A percentile compares a stretch with the other conserved stretches of the same genome.
Conservation (phyloP, 2,113 vertebrate species). For the Collichthys lucidus region DNA sequence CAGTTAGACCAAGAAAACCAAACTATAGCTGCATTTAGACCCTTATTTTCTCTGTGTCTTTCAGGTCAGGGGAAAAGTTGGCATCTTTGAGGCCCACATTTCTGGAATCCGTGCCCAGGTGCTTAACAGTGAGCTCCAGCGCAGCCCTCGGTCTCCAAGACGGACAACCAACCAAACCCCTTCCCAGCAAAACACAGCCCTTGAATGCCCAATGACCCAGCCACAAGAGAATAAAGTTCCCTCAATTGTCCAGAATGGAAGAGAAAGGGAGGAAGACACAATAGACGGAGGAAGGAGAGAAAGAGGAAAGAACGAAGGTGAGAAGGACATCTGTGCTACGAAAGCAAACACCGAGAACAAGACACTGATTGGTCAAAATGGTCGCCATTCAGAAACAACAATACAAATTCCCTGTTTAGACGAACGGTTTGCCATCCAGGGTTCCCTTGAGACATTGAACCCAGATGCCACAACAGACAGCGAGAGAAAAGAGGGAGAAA, state of each 20-base stretch:
- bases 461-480: not conserved
- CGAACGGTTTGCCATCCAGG: not conserved
- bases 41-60: conserved; percentile 27
- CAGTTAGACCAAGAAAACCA: conserved; percentile 31
- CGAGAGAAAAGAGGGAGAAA: conserved; percentile 34
- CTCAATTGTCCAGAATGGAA: conserved; percentile 80
- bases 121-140: conserved; percentile 82
- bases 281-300: conserved; percentile 29
- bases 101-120: conserved; percentile 86
- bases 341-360: conserved; percentile 53
- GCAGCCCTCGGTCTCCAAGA: conserved; percentile 85
- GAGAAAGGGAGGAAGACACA: conserved; percentile 58
- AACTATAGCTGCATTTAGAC: conserved; percentile 5
- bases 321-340: conserved; percentile 26
- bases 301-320: conserved; percentile 1
- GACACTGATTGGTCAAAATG: conserved; percentile 48
- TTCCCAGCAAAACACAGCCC: conserved; percentile 36
- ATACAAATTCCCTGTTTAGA: conserved; percentile 42
- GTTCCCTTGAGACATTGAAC: conserved; percentile 32
- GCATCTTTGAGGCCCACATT: conserved; percentile 95
- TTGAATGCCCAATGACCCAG: conserved; percentile 65
- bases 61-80: conserved; percentile 89
- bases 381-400: conserved; percentile 45
- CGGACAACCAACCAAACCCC: conserved; percentile 59
- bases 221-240: conserved; percentile 49